Evolutionary conservation across 2,888 invertebrate genomes (phyloP).

Genomic region (Oligia fasciuncula): DNA sequence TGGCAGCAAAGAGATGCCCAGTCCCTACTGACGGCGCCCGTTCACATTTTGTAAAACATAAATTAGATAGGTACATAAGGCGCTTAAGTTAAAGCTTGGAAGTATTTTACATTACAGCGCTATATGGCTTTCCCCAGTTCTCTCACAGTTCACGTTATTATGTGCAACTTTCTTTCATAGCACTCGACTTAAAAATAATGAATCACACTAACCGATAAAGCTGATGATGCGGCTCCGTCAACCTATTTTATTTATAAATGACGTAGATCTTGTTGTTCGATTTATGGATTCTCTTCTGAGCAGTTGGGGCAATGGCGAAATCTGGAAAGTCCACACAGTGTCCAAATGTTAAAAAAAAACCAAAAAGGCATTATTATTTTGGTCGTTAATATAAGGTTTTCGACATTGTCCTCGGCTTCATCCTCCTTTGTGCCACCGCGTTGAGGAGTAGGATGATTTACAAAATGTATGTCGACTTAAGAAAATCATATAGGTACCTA

Average conservation of each 20-base stretch:
- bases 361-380: not conserved
- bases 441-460: not conserved
- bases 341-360: not conserved
- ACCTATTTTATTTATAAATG: constrained; percentile 18
- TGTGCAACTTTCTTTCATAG: constrained; percentile 53
- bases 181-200: constrained; percentile 26
- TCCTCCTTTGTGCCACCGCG: not conserved
- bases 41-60: constrained; percentile 10
- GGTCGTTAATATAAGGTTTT: not conserved
- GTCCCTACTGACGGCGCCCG: too few species aligned
- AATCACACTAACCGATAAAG: constrained; percentile 14
- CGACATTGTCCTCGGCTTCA: not conserved
- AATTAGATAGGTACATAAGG: not conserved
- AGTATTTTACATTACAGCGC: constrained; percentile 35
- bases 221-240: not conserved
- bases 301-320: not conserved
- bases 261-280: not conserved
- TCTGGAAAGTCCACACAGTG: not conserved
- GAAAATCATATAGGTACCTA: not conserved
- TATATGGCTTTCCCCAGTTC: constrained; percentile 38
- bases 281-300: not conserved
- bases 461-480: not conserved
- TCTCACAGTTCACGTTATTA: constrained; percentile 39
- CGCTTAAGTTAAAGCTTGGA: constrained; percentile 5
- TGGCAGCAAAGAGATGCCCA: too few species aligned